Conservation (phyloP, 2,113 vertebrate species). For the Apus apus region DNA sequence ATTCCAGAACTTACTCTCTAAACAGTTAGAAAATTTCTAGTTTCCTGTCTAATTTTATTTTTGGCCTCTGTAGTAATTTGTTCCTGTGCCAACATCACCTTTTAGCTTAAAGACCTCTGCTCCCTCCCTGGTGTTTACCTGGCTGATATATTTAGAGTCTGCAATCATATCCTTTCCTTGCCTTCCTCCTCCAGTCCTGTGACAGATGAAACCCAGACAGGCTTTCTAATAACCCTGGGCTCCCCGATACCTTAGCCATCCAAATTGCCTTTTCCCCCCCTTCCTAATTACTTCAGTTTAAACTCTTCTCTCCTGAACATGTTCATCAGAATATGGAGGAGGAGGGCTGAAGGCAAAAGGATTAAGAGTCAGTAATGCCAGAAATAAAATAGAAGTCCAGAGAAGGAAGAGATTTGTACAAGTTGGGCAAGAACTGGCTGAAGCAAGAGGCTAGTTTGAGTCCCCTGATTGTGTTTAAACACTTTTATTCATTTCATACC, state of each 20-base stretch:
- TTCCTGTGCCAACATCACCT: conserved; percentile 24
- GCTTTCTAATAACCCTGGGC: neutral
- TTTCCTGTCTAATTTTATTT: conserved; percentile 31
- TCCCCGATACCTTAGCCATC: neutral
- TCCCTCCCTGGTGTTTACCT: conserved; percentile 41
- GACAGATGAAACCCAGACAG: neutral
- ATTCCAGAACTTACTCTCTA: neutral
- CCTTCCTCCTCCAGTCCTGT: neutral
- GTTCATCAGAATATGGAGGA: neutral
- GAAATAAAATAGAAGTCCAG: neutral
- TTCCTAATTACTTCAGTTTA: neutral
- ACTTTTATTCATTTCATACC: neutral
- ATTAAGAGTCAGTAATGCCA: neutral
- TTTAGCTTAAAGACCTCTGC: conserved; percentile 36
- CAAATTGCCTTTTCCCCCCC: neutral
- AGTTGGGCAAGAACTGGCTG: neutral
- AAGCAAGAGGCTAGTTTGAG: neutral
- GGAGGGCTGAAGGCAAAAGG: neutral
- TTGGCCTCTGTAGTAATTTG: neutral
- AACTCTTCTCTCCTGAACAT: neutral
- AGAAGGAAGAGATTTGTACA: neutral
- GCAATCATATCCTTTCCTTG: neutral
- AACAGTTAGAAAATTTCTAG: neutral
- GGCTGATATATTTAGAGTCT: neutral
- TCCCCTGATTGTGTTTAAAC: neutral